Percentiles rank a stretch among this genome's conserved stretches.
Evolutionary conservation across 2,797 vertebrate species (phyloP).

Genomic region (Catamblyrhynchus diadema): DNA sequence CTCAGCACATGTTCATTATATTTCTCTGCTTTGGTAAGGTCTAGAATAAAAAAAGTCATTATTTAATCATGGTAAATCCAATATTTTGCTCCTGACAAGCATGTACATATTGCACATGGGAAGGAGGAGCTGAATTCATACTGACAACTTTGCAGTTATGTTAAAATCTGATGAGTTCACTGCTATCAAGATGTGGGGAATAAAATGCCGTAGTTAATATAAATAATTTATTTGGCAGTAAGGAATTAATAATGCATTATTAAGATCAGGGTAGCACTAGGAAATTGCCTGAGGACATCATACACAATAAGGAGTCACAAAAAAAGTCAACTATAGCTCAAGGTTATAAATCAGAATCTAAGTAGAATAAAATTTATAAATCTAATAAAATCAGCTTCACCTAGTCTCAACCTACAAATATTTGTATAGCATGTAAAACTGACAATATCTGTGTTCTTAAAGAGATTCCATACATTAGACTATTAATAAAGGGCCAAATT

Average conservation of each 20-base stretch:
- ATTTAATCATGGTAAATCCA: neutral
- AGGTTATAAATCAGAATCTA: neutral
- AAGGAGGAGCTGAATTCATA: neutral
- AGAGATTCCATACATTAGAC: neutral
- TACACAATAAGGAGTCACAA: neutral
- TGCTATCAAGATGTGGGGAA: neutral
- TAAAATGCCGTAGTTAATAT: constrained; percentile 3
- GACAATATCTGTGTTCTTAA: neutral
- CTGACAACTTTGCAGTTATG: neutral
- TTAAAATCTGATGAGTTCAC: neutral
- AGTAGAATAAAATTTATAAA: neutral
- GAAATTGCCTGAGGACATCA: neutral
- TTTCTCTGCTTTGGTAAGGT: neutral
- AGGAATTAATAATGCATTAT: constrained; percentile 27
- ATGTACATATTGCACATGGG: neutral
- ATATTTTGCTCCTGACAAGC: neutral
- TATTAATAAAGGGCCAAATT: neutral
- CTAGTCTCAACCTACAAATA: neutral
- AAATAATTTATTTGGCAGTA: constrained; percentile 22
- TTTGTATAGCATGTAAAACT: neutral
- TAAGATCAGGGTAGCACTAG: neutral
- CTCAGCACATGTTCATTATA: neutral
- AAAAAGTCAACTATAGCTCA: neutral
- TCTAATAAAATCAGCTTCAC: neutral
- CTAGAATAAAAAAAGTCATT: neutral